Conservation (phyloP, 2,797 vertebrate species). For the Chlorospingus flavigularis region DNA sequence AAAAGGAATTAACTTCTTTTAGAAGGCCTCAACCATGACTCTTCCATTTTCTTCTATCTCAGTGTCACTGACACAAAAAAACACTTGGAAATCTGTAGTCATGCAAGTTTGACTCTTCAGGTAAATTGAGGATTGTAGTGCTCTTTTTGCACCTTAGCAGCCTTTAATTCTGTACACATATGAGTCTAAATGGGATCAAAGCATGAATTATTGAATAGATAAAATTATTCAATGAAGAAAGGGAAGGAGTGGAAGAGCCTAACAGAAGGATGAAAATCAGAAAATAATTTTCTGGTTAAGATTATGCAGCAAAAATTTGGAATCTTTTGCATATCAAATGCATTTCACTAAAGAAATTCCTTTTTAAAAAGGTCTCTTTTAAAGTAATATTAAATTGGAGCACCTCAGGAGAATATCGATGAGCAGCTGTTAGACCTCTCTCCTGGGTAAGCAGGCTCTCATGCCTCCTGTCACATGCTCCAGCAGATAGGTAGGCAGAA, state of each 20-base stretch:
- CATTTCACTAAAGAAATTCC: neutral
- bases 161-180: neutral
- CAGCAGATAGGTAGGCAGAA: neutral
- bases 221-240: neutral
- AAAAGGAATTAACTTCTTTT: neutral
- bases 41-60: neutral
- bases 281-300: neutral
- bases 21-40: neutral
- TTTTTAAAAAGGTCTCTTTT: neutral
- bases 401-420: neutral
- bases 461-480: neutral
- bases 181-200: neutral
- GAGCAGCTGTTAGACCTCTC: neutral
- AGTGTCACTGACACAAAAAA: neutral
- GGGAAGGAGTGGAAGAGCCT: neutral
- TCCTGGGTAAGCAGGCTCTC: neutral
- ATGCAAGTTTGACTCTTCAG: neutral
- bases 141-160: neutral
- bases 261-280: neutral
- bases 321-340: neutral
- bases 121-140: neutral
- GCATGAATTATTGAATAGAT: neutral
- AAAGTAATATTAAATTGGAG: neutral
- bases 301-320: neutral
- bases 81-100: neutral